phyloP scores from a whole-genome alignment of 2,888 invertebrate genomes.

The Latrodectus elegans region DNA sequence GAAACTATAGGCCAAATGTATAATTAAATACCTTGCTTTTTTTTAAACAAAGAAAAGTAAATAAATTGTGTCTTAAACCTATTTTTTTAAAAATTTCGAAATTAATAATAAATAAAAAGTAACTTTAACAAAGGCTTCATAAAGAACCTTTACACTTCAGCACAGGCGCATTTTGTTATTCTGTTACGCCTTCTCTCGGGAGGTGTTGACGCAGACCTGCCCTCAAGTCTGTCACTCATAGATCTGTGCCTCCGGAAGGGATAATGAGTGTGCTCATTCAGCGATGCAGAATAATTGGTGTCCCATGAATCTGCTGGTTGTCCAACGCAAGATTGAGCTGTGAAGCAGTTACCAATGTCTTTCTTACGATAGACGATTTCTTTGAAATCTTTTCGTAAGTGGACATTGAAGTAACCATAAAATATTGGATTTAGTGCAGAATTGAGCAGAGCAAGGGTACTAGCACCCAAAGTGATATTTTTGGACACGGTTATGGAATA shows the following conservation, averaged over 20 bases:
- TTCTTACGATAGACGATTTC: slow-evolving; percentile 64
- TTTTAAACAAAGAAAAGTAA: too few relatives aligned
- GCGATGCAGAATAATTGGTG: slow-evolving; percentile 27
- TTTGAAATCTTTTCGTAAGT: slow-evolving; percentile 71
- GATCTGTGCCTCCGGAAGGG: slow-evolving; percentile 27
- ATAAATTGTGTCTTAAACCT: too few relatives aligned
- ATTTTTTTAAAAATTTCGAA: too few relatives aligned
- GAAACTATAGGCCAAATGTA: too few relatives aligned
- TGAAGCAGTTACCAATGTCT: slow-evolving; percentile 45
- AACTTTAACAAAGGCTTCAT: neutral
- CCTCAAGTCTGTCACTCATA: neutral
- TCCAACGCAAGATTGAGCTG: slow-evolving; percentile 25
- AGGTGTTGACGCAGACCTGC: neutral
- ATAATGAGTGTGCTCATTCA: slow-evolving; percentile 20
- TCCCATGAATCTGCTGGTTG: slow-evolving; percentile 44
- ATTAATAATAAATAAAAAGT: too few relatives aligned
- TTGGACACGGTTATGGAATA: slow-evolving; percentile 73
- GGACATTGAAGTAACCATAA: slow-evolving; percentile 76
- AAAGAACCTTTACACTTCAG: slow-evolving; percentile 26
- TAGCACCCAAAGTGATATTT: slow-evolving; percentile 75
- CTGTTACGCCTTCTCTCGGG: slow-evolving; percentile 12
- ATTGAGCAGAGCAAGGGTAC: slow-evolving; percentile 73
- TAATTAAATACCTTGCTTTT: too few relatives aligned
- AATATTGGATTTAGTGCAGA: slow-evolving; percentile 76
- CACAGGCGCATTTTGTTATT: slow-evolving; percentile 25